These are phyloP conservation scores for Xanthorhoe designata DNA, from an alignment of 2,888 invertebrate genomes.

Conservation along the genomic window DNA sequence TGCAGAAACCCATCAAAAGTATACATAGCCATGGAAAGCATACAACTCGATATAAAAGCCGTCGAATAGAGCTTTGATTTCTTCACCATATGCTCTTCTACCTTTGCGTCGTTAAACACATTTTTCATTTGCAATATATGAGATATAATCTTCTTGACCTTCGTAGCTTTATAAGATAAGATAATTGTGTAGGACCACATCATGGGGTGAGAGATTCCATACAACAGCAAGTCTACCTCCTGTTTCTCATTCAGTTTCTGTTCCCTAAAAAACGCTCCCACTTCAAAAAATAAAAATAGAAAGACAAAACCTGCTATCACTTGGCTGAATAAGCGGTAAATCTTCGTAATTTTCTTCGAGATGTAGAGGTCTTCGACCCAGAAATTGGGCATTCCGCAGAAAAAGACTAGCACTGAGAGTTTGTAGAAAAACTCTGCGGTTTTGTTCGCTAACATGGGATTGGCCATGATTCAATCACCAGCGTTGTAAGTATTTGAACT, in stretches of 20 bases:
- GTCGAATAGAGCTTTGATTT: constrained; percentile 47
- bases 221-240: constrained; percentile 49
- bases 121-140: constrained; percentile 53
- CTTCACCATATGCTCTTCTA: constrained; percentile 60
- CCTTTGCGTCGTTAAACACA: constrained; percentile 53
- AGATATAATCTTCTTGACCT: constrained; percentile 48
- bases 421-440: constrained; percentile 49
- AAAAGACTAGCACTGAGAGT: constrained; percentile 42
- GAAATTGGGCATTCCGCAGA: constrained; percentile 52
- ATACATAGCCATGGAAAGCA: constrained; percentile 45
- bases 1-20: constrained; percentile 47
- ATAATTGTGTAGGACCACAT: constrained; percentile 42
- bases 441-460: constrained; percentile 27
- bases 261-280: constrained; percentile 53
- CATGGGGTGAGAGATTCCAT: constrained; percentile 53
- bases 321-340: constrained; percentile 39
- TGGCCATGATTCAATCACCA: neutral
- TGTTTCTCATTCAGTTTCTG: constrained; percentile 51
- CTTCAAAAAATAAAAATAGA: constrained; percentile 49
- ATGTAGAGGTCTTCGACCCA: constrained; percentile 50
- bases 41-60: constrained; percentile 42
- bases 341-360: constrained; percentile 3
- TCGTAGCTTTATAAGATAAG: constrained; percentile 42
- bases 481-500: neutral
- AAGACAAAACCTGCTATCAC: constrained; percentile 42